Base-by-base conservation (phyloP, 2,113 vertebrate genomes). In the Corythornis vintsioides region DNA sequence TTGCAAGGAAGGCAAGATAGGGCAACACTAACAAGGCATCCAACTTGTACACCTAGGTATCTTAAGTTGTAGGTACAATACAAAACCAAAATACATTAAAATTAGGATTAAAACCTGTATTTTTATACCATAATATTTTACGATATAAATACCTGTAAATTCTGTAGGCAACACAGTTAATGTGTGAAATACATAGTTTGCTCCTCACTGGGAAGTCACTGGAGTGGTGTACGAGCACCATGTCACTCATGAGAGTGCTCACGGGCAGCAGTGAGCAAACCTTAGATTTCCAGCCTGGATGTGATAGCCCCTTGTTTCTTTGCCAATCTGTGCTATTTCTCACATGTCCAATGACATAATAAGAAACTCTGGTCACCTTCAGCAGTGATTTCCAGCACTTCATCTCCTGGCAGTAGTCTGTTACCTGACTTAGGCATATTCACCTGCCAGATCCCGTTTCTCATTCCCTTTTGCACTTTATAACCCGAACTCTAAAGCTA, bases 321-420 rank as follows among this genome's bases (percentile, higher is more conserved):
- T 96, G 94, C 94, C 95, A 91, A 92, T 92, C 94, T 95, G 91
- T 96, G 94, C 95, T 93, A 81, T 89, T 95, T 92, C 91, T 94
- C 94, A 89, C 85, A 91, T 1, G 42, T 92, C 88, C 79, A 89
- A 93, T 6, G 75, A 91, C 79, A 52, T 66, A 50, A 43, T 76
- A 86, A 94, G 92, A 95, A 94, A 91, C 71, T 93, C 78, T 72
- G 92, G 87, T 95, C 94, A 96, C 92, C 77, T 89, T 91, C 92
- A 94, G 95, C 89, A 95, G 94, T 95, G 96, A 94, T 89, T 94
- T 92, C 92, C 94, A 96, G 96, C 92, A 96, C 95, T 96, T 96
- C 94, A 92, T 94, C 87, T 96, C 94, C 92, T 95, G 92, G 92
- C 91, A 95, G 94, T 86, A 94, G 91, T 85, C 79, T 92, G 86